Conservation (phyloP, 2,888 invertebrate species). For the Venusia cambrica region DNA sequence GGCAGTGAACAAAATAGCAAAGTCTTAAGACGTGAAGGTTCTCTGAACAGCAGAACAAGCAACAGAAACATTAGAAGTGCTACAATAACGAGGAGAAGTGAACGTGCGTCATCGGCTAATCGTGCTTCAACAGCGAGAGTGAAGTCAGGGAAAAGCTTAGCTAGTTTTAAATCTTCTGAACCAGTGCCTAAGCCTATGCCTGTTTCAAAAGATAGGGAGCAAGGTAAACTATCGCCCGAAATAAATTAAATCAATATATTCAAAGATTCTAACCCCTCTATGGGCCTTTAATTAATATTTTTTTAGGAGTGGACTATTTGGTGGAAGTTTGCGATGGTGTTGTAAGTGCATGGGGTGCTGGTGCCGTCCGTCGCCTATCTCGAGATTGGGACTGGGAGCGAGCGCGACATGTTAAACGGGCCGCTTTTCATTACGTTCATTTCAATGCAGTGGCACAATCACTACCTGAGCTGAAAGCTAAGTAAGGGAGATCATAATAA, state of each 20-base stretch:
- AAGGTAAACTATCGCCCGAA: no score
- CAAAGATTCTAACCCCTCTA: no score
- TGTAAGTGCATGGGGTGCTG: conserved; percentile 92
- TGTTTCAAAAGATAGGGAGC: conserved; percentile 84
- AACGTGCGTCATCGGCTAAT: conserved; percentile 73
- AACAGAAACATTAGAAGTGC: conserved; percentile 76
- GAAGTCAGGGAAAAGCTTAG: conserved; percentile 76
- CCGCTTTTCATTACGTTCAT: conserved; percentile 94
- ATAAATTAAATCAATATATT: no score
- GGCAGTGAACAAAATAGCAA: conserved; percentile 69
- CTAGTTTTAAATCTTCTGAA: conserved; percentile 71
- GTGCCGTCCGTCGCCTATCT: conserved; percentile 91
- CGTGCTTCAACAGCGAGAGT: conserved; percentile 84
- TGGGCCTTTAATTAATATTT: conserved; percentile 20
- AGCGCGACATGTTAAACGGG: conserved; percentile 88
- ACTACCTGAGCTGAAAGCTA: conserved; percentile 87
- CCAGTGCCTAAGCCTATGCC: conserved; percentile 73
- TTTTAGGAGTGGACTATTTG: conserved; percentile 91
- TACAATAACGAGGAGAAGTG: conserved; percentile 61
- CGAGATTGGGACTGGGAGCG: conserved; percentile 90
- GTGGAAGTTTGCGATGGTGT: conserved; percentile 92
- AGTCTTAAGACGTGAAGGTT: conserved; percentile 60
- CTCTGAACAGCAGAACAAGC: conserved; percentile 57
- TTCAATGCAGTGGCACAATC: conserved; percentile 90
- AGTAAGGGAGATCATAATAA: conserved; percentile 43